A percentile compares a stretch with the other conserved stretches of the same genome.
phyloP scores from a whole-genome alignment of 2,797 vertebrate genomes.

The Rhincodon typus region DNA sequence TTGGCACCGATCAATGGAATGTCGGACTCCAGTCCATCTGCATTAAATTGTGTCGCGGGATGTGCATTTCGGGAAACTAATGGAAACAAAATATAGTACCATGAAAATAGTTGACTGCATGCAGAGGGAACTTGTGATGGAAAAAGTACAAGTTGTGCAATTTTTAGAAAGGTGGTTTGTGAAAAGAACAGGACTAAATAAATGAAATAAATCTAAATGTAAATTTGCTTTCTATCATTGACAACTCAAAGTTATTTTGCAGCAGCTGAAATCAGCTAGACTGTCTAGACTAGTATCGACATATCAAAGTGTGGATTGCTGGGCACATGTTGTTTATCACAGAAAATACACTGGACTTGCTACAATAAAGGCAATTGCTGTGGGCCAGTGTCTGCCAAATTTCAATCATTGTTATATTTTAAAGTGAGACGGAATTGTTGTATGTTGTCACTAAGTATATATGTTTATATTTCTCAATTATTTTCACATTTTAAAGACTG shows the following conservation, averaged over 20 bases:
- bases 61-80: slow-evolving; percentile 17
- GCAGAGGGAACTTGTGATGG: background rate
- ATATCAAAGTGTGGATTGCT: slow-evolving; percentile 46
- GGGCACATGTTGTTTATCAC: slow-evolving; percentile 61
- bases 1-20: slow-evolving; percentile 37
- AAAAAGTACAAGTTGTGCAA: background rate
- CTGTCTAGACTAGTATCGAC: slow-evolving; percentile 49
- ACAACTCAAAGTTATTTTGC: background rate
- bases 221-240: background rate
- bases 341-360: slow-evolving; percentile 50
- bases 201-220: slow-evolving; percentile 12
- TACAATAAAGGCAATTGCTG: slow-evolving; percentile 48
- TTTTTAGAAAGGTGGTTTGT: background rate
- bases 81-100: background rate
- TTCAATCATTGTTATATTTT: slow-evolving; percentile 3
- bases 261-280: slow-evolving; percentile 34
- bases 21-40: slow-evolving; percentile 27
- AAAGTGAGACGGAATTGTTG: background rate
- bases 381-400: slow-evolving; percentile 36
- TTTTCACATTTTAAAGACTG: background rate
- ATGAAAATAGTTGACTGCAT: background rate
- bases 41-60: slow-evolving; percentile 20
- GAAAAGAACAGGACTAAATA: slow-evolving; percentile 7
- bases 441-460: background rate
- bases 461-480: background rate